These are phyloP conservation scores for Colletes latitarsis DNA, from an alignment of 1,140 invertebrate species.

Conservation along the genomic window DNA sequence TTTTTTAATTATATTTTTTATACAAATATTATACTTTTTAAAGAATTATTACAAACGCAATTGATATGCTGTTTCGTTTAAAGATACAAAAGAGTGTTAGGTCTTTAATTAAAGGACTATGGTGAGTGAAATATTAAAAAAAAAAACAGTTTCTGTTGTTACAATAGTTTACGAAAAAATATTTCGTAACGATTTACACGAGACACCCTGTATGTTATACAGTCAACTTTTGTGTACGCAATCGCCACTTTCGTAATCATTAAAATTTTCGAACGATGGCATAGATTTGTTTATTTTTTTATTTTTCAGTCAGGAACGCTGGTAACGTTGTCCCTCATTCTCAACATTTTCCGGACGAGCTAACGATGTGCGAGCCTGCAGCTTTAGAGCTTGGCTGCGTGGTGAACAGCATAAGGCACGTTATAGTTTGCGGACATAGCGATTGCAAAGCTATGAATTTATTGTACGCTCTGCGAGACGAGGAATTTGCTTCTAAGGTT, in stretches of 20 bases:
- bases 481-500: slow-evolving; percentile 87
- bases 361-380: slow-evolving; percentile 95
- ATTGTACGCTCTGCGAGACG: slow-evolving; percentile 90
- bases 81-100: too few relatives aligned
- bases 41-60: too few relatives aligned
- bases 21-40: too few relatives aligned
- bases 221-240: not conserved
- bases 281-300: slow-evolving; percentile 27
- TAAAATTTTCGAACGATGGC: not conserved
- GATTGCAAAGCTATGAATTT: slow-evolving; percentile 99
- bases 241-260: not conserved
- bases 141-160: not conserved
- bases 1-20: too few relatives aligned
- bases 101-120: not conserved
- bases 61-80: too few relatives aligned
- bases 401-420: slow-evolving; percentile 94
- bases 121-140: not conserved
- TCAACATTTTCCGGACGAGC: slow-evolving; percentile 92
- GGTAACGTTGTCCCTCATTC: slow-evolving; percentile 96
- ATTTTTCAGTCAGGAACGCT: slow-evolving; percentile 93
- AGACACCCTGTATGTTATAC: not conserved
- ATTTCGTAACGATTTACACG: too few relatives aligned
- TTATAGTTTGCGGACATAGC: slow-evolving; percentile 98
- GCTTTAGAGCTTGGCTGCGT: slow-evolving; percentile 96
- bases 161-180: not conserved